Evolutionary conservation across 2,888 invertebrate genomes (phyloP), one percentile per base, ranked within the genome.

Genomic region (Caenorhabditis macrosperma): DNA sequence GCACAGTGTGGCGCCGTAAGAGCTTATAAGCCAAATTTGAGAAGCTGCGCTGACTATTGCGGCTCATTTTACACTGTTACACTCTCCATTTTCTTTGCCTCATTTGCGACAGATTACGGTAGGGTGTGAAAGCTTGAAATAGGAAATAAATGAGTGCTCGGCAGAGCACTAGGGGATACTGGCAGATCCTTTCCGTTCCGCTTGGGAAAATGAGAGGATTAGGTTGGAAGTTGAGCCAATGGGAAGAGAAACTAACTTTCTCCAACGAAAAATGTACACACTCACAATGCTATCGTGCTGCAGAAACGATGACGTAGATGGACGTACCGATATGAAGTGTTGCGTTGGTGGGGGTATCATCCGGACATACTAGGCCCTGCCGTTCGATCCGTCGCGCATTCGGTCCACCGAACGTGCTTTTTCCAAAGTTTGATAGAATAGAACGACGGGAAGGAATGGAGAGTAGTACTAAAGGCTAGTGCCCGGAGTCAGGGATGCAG

Each of bases 1-100:
- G 76, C 41, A 57, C 35, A 33, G 57, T 57, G 38, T 57, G 26
- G 38, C 48, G 44, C 30, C 30, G 54, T 33, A n/a, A 48, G 26
- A 30, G 28, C 48, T 72, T 67, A 81, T 74, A 77, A 77, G 81
- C 81, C 74, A 81, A 81, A 81, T 81, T 72, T 81, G 81, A 81
- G 61, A 67, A 61, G 59, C 41, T 15, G 41, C 38, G 22, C 61
- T 20, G 22, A 28, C 26, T 20, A 33, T 41, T 69, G 59, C 54
- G 26, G 55, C 74, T 74, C 64, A 44, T 74, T 66, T 66, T 66
- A 48, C 64, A 20, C 10, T 17, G 38, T 20, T 57, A 50, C 5
- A 12, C 30, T 60, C 61, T 66, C 75, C 22, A 38, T 50, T 67
- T 61, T 75, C 75, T 28, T 33, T 50, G 30, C 54, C 74, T 74